Evolutionary conservation across 2,888 invertebrate genomes (phyloP).

Genomic region (Nephrotoma appendiculata): DNA sequence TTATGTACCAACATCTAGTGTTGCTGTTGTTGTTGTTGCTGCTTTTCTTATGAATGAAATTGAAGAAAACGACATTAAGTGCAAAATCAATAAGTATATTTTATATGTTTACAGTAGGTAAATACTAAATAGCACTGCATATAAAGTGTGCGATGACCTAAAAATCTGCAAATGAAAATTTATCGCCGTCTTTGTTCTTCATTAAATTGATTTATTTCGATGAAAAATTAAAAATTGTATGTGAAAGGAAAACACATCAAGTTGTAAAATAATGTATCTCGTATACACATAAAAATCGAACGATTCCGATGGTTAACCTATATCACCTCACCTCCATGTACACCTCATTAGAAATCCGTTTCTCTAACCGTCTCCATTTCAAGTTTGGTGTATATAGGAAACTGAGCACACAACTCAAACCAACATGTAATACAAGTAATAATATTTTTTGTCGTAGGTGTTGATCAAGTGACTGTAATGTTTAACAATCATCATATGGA

Average conservation of each 20-base stretch:
- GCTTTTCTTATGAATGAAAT: not conserved
- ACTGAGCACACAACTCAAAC: not conserved
- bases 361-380: not conserved
- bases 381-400: not conserved
- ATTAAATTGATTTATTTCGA: not conserved
- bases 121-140: not conserved
- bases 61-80: not conserved
- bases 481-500: not conserved
- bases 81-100: not conserved
- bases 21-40: not conserved
- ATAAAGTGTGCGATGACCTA: not conserved
- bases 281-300: not conserved
- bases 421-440: not conserved
- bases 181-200: not conserved
- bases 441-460: not conserved
- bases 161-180: not conserved
- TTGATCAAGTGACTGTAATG: not conserved
- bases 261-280: not conserved
- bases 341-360: not conserved
- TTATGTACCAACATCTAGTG: not conserved
- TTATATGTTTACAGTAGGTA: not conserved
- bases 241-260: not conserved
- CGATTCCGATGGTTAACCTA: not conserved
- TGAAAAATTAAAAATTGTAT: not conserved
- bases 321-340: not conserved